Evolutionary conservation across 1,140 invertebrate species (phyloP).

Genomic region (Artemia franciscana): DNA sequence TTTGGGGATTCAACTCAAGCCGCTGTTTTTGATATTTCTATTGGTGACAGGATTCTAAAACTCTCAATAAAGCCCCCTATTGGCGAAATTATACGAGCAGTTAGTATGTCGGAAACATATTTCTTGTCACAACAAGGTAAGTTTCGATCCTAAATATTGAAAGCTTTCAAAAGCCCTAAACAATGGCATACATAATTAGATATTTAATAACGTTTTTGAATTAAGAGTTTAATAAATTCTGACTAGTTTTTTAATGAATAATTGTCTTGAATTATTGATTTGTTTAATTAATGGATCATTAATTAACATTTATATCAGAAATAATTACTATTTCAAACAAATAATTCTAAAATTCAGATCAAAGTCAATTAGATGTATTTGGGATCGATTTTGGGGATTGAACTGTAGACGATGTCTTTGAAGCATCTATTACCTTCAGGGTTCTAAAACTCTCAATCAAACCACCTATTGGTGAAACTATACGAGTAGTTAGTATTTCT

Average conservation of each 20-base stretch:
- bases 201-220: too few species aligned
- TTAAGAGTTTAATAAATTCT: too few species aligned
- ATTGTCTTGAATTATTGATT: too few species aligned
- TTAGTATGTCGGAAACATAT: conserved; percentile 45
- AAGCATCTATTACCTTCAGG: conserved; percentile 38
- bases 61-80: conserved; percentile 55
- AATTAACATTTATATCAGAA: too few species aligned
- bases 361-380: conserved; percentile 39
- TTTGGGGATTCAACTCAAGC: conserved; percentile 83
- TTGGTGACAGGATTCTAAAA: conserved; percentile 30
- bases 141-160: not conserved
- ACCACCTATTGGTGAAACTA: conserved; percentile 65
- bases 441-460: conserved; percentile 39
- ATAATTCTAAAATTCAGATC: too few species aligned
- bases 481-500: conserved; percentile 54
- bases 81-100: conserved; percentile 65
- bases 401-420: conserved; percentile 59
- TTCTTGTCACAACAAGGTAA: conserved; percentile 47
- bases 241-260: too few species aligned
- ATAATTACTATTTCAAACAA: too few species aligned
- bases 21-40: conserved; percentile 49
- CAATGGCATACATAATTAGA: too few species aligned
- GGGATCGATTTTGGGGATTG: conserved; percentile 88
- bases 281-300: too few species aligned
- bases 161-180: too few species aligned